Percentiles rank a stretch among this genome's conserved stretches.
These are phyloP conservation scores for Matsumurasca onukii DNA, from an alignment of 1,140 invertebrate genomes.

Conservation along the genomic window DNA sequence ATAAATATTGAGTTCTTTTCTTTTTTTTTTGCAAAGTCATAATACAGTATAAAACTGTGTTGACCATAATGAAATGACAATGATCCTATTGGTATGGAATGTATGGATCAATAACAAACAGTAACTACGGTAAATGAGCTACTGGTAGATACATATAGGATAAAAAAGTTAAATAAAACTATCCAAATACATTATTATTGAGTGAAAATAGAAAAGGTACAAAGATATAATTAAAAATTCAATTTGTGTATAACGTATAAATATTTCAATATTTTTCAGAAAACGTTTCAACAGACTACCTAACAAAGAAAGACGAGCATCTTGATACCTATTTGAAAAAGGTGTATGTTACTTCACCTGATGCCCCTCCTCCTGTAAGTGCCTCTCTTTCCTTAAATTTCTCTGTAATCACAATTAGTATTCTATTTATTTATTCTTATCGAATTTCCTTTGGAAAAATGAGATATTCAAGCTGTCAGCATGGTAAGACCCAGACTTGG, in stretches of 20 bases:
- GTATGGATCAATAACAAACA: not conserved
- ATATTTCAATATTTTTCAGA: not conserved
- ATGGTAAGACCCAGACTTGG: too few relatives aligned
- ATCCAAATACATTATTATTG: not conserved
- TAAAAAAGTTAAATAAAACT: not conserved
- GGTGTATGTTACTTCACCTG: conserved; percentile 35
- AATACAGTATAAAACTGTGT: too few relatives aligned
- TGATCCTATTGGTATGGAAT: too few relatives aligned
- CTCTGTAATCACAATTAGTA: not conserved
- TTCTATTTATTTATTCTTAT: not conserved
- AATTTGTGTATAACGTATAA: not conserved
- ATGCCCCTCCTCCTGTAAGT: conserved; percentile 30
- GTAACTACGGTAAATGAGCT: not conserved
- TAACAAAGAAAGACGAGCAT: conserved; percentile 32
- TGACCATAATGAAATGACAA: too few relatives aligned
- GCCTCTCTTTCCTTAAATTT: not conserved
- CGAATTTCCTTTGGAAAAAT: not conserved
- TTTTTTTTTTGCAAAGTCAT: too few relatives aligned
- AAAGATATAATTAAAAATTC: not conserved
- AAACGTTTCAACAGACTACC: conserved; percentile 1
- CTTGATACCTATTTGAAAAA: conserved; percentile 37
- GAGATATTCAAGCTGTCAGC: too few relatives aligned
- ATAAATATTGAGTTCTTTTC: too few relatives aligned
- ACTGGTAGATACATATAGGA: not conserved
- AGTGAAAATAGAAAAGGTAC: not conserved